Conservation (phyloP, 2,113 vertebrate genomes). For the Gulo gulo region DNA sequence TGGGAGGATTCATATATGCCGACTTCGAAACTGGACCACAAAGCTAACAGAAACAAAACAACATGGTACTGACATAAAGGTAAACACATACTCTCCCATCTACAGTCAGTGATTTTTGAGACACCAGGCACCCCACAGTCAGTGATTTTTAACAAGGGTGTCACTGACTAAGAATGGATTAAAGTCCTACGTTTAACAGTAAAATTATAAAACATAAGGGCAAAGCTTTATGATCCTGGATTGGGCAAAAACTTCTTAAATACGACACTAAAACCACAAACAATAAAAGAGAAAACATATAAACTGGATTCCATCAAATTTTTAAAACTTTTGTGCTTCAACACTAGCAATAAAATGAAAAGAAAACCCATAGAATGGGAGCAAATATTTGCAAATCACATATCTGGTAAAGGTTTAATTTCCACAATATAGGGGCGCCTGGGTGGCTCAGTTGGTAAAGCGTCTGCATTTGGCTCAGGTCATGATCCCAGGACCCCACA, state of each 20-base stretch:
- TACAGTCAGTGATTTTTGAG: neutral
- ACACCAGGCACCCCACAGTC: neutral
- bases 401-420: constrained; percentile 3
- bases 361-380: neutral
- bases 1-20: neutral
- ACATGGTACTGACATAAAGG: neutral
- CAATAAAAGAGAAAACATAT: neutral
- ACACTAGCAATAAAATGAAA: neutral
- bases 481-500: neutral
- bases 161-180: neutral
- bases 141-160: constrained; percentile 15
- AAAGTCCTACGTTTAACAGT: constrained; percentile 12
- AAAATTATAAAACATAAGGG: neutral
- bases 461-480: neutral
- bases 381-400: neutral
- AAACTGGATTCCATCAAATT: neutral
- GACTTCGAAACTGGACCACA: constrained; percentile 6
- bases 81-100: neutral
- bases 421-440: neutral
- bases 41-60: constrained; percentile 16
- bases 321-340: neutral
- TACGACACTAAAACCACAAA: neutral
- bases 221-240: neutral
- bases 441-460: neutral
- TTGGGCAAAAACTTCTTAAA: constrained; percentile 21